Evolutionary conservation across 2,113 vertebrate genomes (phyloP), one percentile per base, ranked within the genome.

Genomic region (Oreochromis aureus): DNA sequence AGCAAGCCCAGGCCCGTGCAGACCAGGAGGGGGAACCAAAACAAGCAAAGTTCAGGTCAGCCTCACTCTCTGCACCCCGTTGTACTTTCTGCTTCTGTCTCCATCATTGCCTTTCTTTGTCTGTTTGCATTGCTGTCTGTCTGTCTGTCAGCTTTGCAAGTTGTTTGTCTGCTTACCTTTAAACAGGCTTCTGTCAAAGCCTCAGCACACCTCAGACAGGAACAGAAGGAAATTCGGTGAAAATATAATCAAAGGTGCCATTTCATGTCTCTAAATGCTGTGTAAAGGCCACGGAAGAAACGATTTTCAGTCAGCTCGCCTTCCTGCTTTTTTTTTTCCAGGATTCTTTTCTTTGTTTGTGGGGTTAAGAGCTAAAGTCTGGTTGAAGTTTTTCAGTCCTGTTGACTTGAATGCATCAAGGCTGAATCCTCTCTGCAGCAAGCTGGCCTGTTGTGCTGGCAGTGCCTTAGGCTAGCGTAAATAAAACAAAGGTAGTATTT

Each of bases 31-130:
- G 91, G 61, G 90, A 93, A 89, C 22, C 78, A 56, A 97, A 96
- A 94, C 84, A 87, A 46, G 94, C 86, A 10, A 94, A 85, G 46
- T 98, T 97, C 22, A 97, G 97, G 98, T 99, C 96, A 91, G 89
- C 85, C 7, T 83, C 9, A 16, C 18, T 86, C 41, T 89, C 41
- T 81, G 27, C 19, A 7, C 41, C 36, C 24, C 4, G 2, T 6
- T 78, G 58, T 87, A n/a, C 53, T 24, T 19, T 80, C 58, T 85
- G 82, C 12, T 41, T 73, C 81, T 53, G 53, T 88, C 10, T 55
- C 22, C 66, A 15, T 89, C n/a, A 48, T 18, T 81, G 6, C 63
- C 48, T 85, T 54, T 87, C 55, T 71, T 46, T 80, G n/a, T 86
- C 27, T 89, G 59, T 85, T 82, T 89, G 53, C 51, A 71, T 90